Conservation (phyloP, 2,888 invertebrate species). For the Cyclophora albipunctata region DNA sequence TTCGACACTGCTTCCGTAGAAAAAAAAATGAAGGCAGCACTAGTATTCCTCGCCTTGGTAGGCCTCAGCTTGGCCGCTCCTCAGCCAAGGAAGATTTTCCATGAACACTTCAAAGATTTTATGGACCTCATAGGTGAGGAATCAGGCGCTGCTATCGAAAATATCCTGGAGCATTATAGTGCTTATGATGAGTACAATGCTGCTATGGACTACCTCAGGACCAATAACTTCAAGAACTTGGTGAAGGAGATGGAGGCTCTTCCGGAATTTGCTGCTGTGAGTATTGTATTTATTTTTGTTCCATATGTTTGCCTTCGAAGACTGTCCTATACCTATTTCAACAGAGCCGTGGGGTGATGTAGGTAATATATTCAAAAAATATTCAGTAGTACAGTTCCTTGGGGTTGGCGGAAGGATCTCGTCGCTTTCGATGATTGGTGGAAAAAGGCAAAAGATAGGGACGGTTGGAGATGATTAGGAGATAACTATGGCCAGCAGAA, state of each 20-base stretch:
- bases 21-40: conserved; percentile 38
- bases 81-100: conserved; percentile 48
- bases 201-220: conserved; percentile 34
- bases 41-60: conserved; percentile 34
- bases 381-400: no score
- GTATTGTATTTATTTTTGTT: conserved; percentile 15
- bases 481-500: no score
- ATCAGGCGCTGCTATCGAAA: conserved; percentile 25
- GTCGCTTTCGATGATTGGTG: no score
- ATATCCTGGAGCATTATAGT: conserved; percentile 33
- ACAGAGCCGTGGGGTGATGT: no score
- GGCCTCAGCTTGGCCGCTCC: conserved; percentile 39
- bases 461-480: no score
- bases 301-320: neutral
- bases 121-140: conserved; percentile 35
- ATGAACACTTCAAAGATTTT: conserved; percentile 53
- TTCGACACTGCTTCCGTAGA: neutral
- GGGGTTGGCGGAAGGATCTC: no score
- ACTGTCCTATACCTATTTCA: no score
- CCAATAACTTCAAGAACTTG: conserved; percentile 42
- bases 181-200: conserved; percentile 43
- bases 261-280: conserved; percentile 54
- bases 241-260: conserved; percentile 50
- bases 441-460: no score
- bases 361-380: no score